phyloP scores from a whole-genome alignment of 2,797 vertebrate species.

The Glossophaga mutica region DNA sequence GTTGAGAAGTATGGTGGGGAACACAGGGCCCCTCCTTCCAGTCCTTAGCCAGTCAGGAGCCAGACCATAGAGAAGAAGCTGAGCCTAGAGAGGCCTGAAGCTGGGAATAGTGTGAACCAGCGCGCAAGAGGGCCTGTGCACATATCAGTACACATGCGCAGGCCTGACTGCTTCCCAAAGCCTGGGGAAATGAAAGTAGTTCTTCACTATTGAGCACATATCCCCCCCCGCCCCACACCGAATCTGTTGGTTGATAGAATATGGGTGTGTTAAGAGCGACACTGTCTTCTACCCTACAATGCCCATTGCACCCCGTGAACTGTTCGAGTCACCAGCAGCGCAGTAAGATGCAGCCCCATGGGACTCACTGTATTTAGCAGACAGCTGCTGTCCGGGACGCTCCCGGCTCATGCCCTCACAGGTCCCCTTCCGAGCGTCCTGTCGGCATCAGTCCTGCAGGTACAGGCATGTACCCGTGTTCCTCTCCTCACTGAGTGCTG shows the following conservation, averaged over 20 bases:
- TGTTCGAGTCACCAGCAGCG: neutral
- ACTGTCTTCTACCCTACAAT: neutral
- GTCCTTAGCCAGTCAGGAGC: neutral
- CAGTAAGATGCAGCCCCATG: neutral
- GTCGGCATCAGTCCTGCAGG: neutral
- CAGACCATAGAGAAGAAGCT: neutral
- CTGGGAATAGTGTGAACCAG: neutral
- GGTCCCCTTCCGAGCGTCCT: neutral
- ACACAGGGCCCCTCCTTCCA: neutral
- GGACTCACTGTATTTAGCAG: neutral
- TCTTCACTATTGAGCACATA: neutral
- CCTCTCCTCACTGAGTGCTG: neutral
- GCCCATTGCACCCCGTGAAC: neutral
- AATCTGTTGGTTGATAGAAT: neutral
- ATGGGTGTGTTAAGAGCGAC: no score
- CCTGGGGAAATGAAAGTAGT: neutral
- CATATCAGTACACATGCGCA: neutral
- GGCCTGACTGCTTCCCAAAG: neutral
- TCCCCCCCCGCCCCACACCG: no score
- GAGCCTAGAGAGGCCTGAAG: neutral
- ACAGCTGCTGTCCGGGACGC: neutral
- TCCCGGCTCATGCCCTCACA: neutral
- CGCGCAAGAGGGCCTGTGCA: accelerated
- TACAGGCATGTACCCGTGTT: neutral
- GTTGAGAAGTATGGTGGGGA: neutral